Evolutionary conservation across 2,113 vertebrate species (phyloP).

Genomic region (Callionymus lyra): DNA sequence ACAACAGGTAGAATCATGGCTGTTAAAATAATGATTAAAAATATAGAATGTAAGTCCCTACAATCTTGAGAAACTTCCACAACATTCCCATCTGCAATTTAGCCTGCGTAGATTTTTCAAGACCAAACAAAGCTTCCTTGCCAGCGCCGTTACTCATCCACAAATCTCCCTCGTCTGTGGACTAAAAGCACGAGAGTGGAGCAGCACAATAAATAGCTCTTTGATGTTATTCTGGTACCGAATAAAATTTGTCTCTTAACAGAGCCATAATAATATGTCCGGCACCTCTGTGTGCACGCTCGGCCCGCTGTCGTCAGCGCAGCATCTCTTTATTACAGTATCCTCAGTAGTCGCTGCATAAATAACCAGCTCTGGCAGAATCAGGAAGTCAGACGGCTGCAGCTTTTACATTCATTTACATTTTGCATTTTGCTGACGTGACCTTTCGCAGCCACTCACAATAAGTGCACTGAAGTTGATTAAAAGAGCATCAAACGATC

Average conservation of each 20-base stretch:
- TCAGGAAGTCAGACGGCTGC: conserved; percentile 6
- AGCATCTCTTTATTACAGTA: conserved; percentile 38
- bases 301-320: conserved; percentile 27
- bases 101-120: no score
- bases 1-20: no score
- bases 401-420: conserved; percentile 46
- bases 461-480: conserved; percentile 49
- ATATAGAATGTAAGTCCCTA: no score
- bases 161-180: conserved; percentile 21
- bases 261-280: conserved; percentile 19
- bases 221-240: conserved; percentile 61
- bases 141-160: conserved; percentile 16
- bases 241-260: conserved; percentile 45
- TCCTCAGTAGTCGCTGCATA: conserved; percentile 40
- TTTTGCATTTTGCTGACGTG: conserved; percentile 46
- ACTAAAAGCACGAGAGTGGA: conserved; percentile 43
- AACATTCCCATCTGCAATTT: conserved; percentile 5
- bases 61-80: conserved; percentile 21
- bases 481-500: conserved; percentile 23
- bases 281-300: conserved; percentile 2
- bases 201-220: conserved; percentile 46
- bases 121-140: no score
- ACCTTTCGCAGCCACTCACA: conserved; percentile 42
- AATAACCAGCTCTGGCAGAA: conserved; percentile 23
- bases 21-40: no score